phyloP scores from a whole-genome alignment of 1,140 invertebrate species.

The Trichogramma pretiosum region DNA sequence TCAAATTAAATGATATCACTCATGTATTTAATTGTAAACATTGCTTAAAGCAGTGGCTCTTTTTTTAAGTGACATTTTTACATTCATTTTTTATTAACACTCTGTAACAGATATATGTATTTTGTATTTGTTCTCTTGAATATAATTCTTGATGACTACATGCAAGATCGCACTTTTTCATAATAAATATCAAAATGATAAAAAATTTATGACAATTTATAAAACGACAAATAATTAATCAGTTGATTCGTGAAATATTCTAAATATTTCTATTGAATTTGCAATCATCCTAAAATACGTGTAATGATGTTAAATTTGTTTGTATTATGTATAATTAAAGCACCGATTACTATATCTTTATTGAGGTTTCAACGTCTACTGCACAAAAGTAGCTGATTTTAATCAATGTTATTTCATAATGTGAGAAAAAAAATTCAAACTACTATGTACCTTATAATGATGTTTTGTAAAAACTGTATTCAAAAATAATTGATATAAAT shows the following conservation, averaged over 20 bases:
- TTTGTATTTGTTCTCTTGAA: neutral
- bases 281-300: conserved; percentile 3
- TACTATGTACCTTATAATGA: conserved; percentile 40
- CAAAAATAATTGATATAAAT: conserved; percentile 38
- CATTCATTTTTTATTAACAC: neutral
- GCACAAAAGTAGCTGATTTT: conserved; percentile 43
- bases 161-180: conserved; percentile 6
- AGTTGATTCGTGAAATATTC: neutral
- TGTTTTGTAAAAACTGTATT: conserved; percentile 46
- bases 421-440: conserved; percentile 35
- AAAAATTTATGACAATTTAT: conserved; percentile 7
- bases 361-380: conserved; percentile 44
- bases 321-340: conserved; percentile 38
- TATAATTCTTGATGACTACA: conserved; percentile 1
- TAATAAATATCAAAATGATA: neutral
- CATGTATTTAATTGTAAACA: too few relatives aligned
- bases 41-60: too few relatives aligned
- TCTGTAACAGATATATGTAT: neutral
- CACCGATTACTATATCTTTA: conserved; percentile 38
- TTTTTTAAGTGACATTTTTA: too few relatives aligned
- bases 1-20: too few relatives aligned
- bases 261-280: conserved; percentile 12
- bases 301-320: conserved; percentile 29
- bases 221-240: conserved; percentile 2
- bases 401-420: conserved; percentile 44